Conservation (phyloP, 2,797 vertebrate species). For the Betta splendens region DNA sequence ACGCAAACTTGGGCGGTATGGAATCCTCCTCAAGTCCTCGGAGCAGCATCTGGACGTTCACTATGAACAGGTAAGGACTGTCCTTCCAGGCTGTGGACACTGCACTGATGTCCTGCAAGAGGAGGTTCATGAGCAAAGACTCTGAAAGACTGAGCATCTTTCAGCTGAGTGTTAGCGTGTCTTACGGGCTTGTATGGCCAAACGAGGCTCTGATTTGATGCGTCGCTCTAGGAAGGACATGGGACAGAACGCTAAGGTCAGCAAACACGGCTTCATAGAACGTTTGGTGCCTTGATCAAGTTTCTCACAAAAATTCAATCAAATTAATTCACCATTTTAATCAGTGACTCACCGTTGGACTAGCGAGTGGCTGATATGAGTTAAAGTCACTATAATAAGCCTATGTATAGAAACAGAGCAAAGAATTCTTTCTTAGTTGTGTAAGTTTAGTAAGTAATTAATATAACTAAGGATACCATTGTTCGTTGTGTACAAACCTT, state of each 20-base stretch:
- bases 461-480: accelerated
- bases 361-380: constrained; percentile 83
- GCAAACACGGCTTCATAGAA: no score
- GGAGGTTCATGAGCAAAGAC: neutral
- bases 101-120: constrained; percentile 81
- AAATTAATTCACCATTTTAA: neutral
- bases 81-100: constrained; percentile 91
- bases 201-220: constrained; percentile 69
- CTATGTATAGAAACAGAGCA: constrained; percentile 51
- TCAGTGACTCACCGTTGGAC: constrained; percentile 63
- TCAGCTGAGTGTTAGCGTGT: neutral
- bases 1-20: constrained; percentile 53
- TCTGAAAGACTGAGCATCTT: neutral
- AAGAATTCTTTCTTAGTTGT: no score
- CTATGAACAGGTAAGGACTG: constrained; percentile 93
- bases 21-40: constrained; percentile 49
- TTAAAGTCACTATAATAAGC: constrained; percentile 85
- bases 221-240: constrained; percentile 53
- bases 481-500: constrained; percentile 83
- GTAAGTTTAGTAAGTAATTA: no score
- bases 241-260: constrained; percentile 1
- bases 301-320: no score
- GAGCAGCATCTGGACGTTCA: constrained; percentile 78
- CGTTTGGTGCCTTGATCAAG: no score
- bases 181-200: constrained; percentile 80